These are phyloP conservation scores for Hirtodrosophila histrioides DNA, from an alignment of 2,888 invertebrate genomes.

Conservation along the genomic window DNA sequence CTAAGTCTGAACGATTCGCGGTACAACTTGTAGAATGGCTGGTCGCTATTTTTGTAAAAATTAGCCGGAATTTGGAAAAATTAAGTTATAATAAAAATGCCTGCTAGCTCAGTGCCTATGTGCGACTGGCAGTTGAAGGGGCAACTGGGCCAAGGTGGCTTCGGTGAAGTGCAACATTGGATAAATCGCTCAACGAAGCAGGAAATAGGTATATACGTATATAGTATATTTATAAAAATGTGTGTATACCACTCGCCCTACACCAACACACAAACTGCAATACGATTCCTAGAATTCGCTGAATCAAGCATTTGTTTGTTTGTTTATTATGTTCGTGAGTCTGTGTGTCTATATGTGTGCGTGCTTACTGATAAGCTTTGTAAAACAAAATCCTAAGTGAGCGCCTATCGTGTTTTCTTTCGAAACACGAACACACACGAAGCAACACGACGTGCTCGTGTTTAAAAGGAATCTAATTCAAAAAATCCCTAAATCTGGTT, in stretches of 20 bases:
- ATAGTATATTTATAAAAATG: constrained; percentile 11
- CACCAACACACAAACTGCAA: constrained; percentile 1
- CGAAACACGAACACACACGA: too few species aligned
- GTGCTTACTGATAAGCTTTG: constrained; percentile 25
- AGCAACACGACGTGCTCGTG: too few species aligned
- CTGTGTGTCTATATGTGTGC: background rate
- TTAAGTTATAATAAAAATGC: constrained; percentile 12
- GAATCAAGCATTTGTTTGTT: constrained; percentile 34
- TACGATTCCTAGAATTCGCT: constrained; percentile 39
- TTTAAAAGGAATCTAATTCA: too few species aligned
- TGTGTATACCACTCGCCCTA: background rate
- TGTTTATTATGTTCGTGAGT: constrained; percentile 4
- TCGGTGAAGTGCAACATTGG: constrained; percentile 90
- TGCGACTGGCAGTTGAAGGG: constrained; percentile 85
- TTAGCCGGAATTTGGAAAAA: background rate
- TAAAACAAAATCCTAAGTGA: background rate
- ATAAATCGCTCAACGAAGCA: constrained; percentile 86
- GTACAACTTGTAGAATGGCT: background rate
- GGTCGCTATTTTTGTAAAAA: constrained; percentile 33
- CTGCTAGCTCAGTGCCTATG: background rate
- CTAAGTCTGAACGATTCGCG: too few species aligned
- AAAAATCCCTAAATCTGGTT: too few species aligned
- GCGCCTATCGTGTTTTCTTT: too few species aligned
- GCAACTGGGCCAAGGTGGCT: constrained; percentile 89
- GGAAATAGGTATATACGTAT: constrained; percentile 85